Evolutionary conservation across 1,140 invertebrate species (phyloP), one percentile per base, ranked within the genome.

Genomic region (Habropoda laboriosa): DNA sequence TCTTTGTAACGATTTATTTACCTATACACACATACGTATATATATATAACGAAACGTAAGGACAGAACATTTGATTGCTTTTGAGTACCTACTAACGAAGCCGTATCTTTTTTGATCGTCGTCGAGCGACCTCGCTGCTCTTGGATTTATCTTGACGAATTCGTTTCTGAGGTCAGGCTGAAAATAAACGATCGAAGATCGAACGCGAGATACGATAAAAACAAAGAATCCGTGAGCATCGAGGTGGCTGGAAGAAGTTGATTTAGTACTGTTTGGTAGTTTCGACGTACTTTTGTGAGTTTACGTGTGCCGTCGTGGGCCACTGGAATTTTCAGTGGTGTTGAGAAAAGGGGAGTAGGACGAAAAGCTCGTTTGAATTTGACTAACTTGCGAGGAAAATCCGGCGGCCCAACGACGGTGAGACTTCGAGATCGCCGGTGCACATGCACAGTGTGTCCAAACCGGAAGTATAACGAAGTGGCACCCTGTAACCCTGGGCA

Each of bases 201-300:
- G 64, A 51, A 18, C 3, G 5, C 0, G 3, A 7, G 24, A 58
- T 8, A 3, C 21, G 16, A 45, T 30, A 2, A 18, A n/a, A 8
- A 12, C 8, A 21, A 3, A 47, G 21, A 0, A 10, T 57, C 67
- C 67, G 35, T 42, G 83, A 86, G 80, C 73, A 60, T 55, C 75
- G 77, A 83, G 63, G 21, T 79, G 64, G 83, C 72, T 70, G 58
- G 45, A 75, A 55, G 67, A 75, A 64, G 70, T 85, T 75, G 80
- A 85, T 60, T n/a, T 82, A 81, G 71, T 82, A 82, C 80, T 86
- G 80, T 86, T 86, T 86, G 80, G 83, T 86, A 86, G 85, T 86
- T 78, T 80, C 71, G 75, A 82, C 60, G 51, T 82, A 80, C 53
- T 64, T n/a, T 86, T 80, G 80, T 70, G 66, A 80, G 71, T 80